These are phyloP conservation scores for Drosophila chauvacae DNA, from an alignment of 1,140 invertebrate species.

Conservation along the genomic window DNA sequence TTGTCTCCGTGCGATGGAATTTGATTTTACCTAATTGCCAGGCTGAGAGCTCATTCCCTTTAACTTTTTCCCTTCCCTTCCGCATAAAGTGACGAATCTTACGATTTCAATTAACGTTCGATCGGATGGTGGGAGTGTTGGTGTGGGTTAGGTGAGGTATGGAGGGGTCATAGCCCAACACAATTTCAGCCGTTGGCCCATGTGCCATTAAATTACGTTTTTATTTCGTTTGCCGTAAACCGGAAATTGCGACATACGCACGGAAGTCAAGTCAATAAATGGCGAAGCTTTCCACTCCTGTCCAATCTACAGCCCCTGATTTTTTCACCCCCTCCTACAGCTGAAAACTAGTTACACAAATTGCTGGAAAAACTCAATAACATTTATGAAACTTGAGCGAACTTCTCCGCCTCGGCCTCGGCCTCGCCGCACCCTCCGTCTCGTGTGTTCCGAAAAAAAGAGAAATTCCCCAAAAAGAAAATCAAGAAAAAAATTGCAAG, in stretches of 20 bases:
- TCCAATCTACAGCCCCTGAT: neutral
- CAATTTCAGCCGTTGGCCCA: constrained; percentile 25
- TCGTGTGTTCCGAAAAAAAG: constrained; percentile 30
- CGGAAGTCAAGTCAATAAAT: constrained; percentile 82
- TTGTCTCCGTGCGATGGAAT: constrained; percentile 57
- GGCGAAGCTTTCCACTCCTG: constrained; percentile 39
- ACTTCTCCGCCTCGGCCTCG: constrained; percentile 12
- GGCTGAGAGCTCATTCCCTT: neutral
- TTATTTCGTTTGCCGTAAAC: constrained; percentile 81
- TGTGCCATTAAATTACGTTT: constrained; percentile 78
- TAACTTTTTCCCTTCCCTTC: neutral
- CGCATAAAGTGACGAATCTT: constrained; percentile 70
- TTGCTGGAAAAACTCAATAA: constrained; percentile 66
- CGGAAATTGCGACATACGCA: constrained; percentile 82
- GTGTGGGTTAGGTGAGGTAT: neutral
- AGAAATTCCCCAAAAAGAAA: constrained; percentile 53
- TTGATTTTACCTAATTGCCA: constrained; percentile 60
- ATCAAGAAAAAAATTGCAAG: constrained; percentile 45
- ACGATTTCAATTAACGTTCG: constrained; percentile 72
- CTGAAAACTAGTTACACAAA: constrained; percentile 72
- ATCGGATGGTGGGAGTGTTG: constrained; percentile 5
- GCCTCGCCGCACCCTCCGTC: neutral
- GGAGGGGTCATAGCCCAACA: constrained; percentile 41
- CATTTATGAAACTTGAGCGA: constrained; percentile 79
- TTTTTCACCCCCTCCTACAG: neutral